These are phyloP conservation scores for Acyrthosiphon pisum DNA, from an alignment of 1,140 invertebrate genomes.

Conservation along the genomic window DNA sequence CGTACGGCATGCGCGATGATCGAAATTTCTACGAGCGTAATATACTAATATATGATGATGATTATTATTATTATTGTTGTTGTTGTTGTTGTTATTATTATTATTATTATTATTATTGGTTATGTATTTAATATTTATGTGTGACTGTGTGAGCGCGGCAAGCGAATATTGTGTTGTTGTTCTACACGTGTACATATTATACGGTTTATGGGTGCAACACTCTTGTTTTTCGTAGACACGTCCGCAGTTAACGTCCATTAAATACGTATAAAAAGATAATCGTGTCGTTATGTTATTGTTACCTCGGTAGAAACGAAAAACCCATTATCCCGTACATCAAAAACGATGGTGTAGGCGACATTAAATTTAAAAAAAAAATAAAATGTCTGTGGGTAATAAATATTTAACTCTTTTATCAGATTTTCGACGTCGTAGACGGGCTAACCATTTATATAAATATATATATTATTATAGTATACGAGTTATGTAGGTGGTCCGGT, in stretches of 20 bases:
- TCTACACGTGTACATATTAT: background rate
- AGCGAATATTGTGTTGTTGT: background rate
- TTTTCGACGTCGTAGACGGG: background rate
- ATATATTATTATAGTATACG: background rate
- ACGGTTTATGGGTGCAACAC: background rate
- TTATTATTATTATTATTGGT: too few relatives aligned
- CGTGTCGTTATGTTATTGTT: background rate
- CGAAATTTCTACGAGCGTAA: background rate
- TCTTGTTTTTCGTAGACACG: slow-evolving; percentile 16
- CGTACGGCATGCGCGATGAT: background rate
- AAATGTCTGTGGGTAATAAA: background rate
- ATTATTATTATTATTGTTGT: background rate
- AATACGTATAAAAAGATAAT: background rate
- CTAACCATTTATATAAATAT: background rate
- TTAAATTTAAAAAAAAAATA: background rate
- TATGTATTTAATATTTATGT: too few relatives aligned
- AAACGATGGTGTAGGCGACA: background rate
- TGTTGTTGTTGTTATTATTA: too few relatives aligned
- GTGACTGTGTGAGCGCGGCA: background rate
- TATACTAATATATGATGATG: background rate
- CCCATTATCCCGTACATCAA: background rate
- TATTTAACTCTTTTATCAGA: background rate
- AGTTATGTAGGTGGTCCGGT: background rate
- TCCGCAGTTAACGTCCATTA: background rate
- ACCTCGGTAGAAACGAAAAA: background rate